These are phyloP conservation scores for Noctua pronuba DNA, from an alignment of 2,888 invertebrate species.

Conservation along the genomic window DNA sequence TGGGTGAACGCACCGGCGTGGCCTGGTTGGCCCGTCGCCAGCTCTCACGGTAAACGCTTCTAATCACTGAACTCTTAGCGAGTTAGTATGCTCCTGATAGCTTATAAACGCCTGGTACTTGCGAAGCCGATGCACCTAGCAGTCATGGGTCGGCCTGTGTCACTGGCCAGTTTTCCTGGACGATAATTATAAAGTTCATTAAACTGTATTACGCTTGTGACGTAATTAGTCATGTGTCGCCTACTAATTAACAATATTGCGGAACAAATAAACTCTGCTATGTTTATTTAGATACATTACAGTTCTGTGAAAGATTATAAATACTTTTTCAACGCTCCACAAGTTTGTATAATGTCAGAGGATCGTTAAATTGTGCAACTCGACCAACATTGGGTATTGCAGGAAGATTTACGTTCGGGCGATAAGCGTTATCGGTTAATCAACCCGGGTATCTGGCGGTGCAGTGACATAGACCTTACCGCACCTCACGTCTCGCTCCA, in stretches of 20 bases:
- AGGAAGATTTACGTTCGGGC: conserved; percentile 73
- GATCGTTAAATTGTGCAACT: conserved; percentile 70
- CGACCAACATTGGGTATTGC: conserved; percentile 69
- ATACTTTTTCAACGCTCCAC: neutral
- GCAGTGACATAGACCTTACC: conserved; percentile 82
- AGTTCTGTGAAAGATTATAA: conserved; percentile 20
- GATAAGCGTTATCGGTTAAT: conserved; percentile 85
- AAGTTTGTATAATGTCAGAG: conserved; percentile 42
- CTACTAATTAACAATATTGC: conserved; percentile 52
- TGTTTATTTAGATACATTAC: conserved; percentile 29
- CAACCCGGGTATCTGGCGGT: conserved; percentile 77
- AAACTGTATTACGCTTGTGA: conserved; percentile 59
- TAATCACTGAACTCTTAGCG: conserved; percentile 85
- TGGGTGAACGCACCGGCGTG: conserved; percentile 88
- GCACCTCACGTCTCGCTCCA: conserved; percentile 52
- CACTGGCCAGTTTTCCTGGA: conserved; percentile 56
- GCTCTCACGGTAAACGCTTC: conserved; percentile 88
- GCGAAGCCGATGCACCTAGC: conserved; percentile 76
- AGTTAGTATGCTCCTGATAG: conserved; percentile 85
- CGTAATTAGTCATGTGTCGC: conserved; percentile 57
- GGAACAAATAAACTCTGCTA: conserved; percentile 36
- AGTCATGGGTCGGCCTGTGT: conserved; percentile 65
- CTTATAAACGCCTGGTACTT: conserved; percentile 87
- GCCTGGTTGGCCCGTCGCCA: conserved; percentile 88
- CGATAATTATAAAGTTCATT: conserved; percentile 66